Percentiles rank a stretch among this genome's conserved stretches.
These are phyloP conservation scores for Trypoxylus dichotomus DNA, from an alignment of 1,140 invertebrate species.

Conservation along the genomic window DNA sequence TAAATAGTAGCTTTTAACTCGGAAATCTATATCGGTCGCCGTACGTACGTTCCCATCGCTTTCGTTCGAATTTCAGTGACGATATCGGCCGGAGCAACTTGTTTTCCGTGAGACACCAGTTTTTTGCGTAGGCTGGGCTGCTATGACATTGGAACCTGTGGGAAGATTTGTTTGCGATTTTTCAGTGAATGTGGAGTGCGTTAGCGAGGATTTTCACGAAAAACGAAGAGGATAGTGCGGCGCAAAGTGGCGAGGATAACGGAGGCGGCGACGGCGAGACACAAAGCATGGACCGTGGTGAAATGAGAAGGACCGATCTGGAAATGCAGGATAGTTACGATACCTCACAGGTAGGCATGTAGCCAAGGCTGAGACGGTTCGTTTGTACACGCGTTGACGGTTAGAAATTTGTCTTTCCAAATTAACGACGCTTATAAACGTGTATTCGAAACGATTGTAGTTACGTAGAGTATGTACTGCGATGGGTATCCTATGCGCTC, in stretches of 20 bases:
- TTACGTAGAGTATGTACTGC: not conserved
- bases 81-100: not conserved
- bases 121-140: conserved; percentile 41
- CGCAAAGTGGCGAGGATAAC: conserved; percentile 8
- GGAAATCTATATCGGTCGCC: not conserved
- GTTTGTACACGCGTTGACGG: not conserved
- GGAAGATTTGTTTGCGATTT: conserved; percentile 35
- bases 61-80: not conserved
- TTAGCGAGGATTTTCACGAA: conserved; percentile 42
- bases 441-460: not conserved
- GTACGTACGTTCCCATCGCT: not conserved
- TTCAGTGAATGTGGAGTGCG: conserved; percentile 44
- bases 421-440: not conserved
- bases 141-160: conserved; percentile 41
- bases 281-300: conserved; percentile 27
- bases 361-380: not conserved
- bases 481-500: not conserved
- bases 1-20: conserved; percentile 20
- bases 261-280: not conserved
- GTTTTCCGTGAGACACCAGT: conserved; percentile 18
- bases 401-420: conserved; percentile 5
- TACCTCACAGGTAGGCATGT: conserved; percentile 28
- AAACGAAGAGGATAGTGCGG: conserved; percentile 32
- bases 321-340: conserved; percentile 27
- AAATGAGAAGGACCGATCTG: conserved; percentile 12